phyloP scores from a whole-genome alignment of 2,797 vertebrate genomes.

The Galago senegalensis region DNA sequence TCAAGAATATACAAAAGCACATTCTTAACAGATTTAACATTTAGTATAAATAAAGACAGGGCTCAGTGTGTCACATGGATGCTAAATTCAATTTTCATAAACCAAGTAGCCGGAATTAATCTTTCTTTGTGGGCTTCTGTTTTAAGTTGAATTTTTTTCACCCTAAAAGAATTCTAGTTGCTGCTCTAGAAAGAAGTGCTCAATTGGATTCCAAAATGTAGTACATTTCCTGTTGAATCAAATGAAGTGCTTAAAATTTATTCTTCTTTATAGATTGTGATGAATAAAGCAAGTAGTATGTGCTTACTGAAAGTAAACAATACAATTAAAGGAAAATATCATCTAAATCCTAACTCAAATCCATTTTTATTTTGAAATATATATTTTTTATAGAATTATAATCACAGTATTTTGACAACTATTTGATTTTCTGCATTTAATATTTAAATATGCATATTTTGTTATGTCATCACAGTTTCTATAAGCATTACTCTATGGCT shows the following conservation, averaged over 20 bases:
- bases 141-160: constrained; percentile 18
- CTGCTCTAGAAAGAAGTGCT: background rate
- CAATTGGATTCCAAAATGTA: background rate
- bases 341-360: background rate
- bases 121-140: constrained; percentile 47
- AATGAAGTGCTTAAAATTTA: background rate
- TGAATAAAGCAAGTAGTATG: background rate
- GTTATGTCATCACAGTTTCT: background rate
- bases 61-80: background rate
- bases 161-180: background rate
- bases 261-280: background rate
- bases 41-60: background rate
- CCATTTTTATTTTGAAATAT: constrained; percentile 22
- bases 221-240: background rate
- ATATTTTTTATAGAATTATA: constrained; percentile 3
- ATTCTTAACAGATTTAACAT: background rate
- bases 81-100: background rate
- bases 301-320: background rate
- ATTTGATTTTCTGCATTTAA: background rate
- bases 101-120: constrained; percentile 23
- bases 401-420: background rate
- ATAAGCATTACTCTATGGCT: background rate
- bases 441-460: constrained; percentile 50
- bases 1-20: constrained; percentile 38
- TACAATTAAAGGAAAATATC: background rate